phyloP scores from a whole-genome alignment of 2,113 vertebrate genomes.

The Mesembrinibis cayennensis region DNA sequence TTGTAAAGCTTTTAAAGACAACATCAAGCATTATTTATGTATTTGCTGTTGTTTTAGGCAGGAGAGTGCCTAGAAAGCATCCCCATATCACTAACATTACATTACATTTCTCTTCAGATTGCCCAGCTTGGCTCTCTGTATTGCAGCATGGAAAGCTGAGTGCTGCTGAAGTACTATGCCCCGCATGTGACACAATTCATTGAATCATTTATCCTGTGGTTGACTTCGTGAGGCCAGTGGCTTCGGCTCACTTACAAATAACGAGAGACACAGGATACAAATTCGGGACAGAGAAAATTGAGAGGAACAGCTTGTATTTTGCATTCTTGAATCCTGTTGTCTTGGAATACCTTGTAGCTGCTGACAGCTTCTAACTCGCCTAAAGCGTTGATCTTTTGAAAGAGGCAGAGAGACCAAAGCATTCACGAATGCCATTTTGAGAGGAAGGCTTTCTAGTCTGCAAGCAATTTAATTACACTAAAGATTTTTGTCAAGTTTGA shows the following conservation, averaged over 20 bases:
- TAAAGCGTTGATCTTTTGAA: conserved; percentile 15
- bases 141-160: background rate
- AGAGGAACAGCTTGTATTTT: background rate
- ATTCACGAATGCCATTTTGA: background rate
- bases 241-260: background rate
- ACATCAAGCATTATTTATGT: background rate
- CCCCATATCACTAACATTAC: background rate
- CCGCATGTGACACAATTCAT: background rate
- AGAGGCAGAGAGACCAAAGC: background rate
- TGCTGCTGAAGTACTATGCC: background rate
- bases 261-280: background rate
- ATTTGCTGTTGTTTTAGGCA: background rate
- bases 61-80: background rate
- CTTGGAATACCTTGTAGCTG: background rate
- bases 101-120: background rate
- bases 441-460: conserved; percentile 38
- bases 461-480: conserved; percentile 60
- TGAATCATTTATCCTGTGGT: background rate
- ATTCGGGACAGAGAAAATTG: background rate
- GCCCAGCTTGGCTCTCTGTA: background rate
- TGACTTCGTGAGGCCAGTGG: conserved; percentile 20
- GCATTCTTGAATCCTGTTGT: background rate
- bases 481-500: conserved; percentile 52
- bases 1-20: background rate
- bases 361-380: background rate